These are phyloP conservation scores for Cosmopolites sordidus DNA, from an alignment of 2,888 invertebrate species.

Conservation along the genomic window DNA sequence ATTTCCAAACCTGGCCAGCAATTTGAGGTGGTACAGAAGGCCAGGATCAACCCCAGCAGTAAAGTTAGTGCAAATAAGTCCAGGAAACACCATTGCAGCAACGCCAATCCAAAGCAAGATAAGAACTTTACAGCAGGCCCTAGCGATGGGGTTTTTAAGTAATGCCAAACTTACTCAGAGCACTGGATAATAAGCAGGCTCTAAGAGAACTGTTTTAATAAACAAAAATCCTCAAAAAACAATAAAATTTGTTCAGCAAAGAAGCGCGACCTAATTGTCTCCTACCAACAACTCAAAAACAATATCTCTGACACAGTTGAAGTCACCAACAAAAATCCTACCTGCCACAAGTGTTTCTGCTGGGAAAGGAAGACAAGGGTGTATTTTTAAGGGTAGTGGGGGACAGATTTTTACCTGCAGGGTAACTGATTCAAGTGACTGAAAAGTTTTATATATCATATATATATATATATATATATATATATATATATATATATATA, in stretches of 20 bases:
- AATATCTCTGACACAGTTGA: conserved; percentile 49
- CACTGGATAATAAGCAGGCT: conserved; percentile 36
- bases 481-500: no score
- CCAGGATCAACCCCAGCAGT: conserved; percentile 33
- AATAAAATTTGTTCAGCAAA: conserved; percentile 44
- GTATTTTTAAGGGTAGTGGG: conserved; percentile 50
- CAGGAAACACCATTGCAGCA: conserved; percentile 38
- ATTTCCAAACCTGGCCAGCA: conserved; percentile 34
- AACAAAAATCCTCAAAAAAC: conserved; percentile 43
- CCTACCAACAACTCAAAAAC: conserved; percentile 41
- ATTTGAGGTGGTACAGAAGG: conserved; percentile 21
- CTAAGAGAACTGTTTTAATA: conserved; percentile 48
- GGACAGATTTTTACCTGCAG: conserved; percentile 47
- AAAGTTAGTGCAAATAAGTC: conserved; percentile 33
- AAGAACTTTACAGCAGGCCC: conserved; percentile 61
- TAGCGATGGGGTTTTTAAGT: conserved; percentile 57
- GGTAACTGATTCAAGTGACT: conserved; percentile 44
- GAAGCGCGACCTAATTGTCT: conserved; percentile 36
- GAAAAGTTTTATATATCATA: no score
- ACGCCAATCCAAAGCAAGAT: conserved; percentile 52
- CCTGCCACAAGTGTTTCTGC: conserved; percentile 50
- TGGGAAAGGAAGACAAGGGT: conserved; percentile 47
- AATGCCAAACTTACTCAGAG: conserved; percentile 50
- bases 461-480: no score
- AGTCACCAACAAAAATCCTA: conserved; percentile 68